Base-by-base conservation (phyloP, 2,113 vertebrate species). In the Callaeas wilsoni region DNA sequence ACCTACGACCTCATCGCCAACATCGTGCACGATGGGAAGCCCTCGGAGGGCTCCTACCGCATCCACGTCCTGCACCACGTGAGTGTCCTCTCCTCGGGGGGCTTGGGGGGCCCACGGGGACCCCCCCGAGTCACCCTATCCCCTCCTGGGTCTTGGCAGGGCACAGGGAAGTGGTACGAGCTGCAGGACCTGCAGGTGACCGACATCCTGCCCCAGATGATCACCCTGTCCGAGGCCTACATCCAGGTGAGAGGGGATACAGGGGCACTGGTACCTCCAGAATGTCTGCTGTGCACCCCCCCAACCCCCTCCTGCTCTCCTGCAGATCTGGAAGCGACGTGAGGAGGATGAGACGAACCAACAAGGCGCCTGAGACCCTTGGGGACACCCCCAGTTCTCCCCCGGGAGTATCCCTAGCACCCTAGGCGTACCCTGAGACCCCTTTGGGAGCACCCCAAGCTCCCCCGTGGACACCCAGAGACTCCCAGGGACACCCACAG, bases 171-270 rank as follows among this genome's bases (percentile, higher is more conserved):
- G 97, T 99, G 99, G 99, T 99, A 99, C 8, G 99, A 99, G 96
- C 98, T 99, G 95, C 99, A 99, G 90, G 99, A 99, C 94, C 98
- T 99, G 79, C 99, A 99, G 96, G 99, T 99, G 90, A 99, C 98
- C 0, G 99, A 99, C 96, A 99, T 99, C 90, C 97, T 99, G 52
- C 99, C 99, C 3, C 99, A 99, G 98, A 99, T 99, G 99, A 99
- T 99, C 94, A 99, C 99, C 0, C 97, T 99, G 33, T 99, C 99
- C 0, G 99, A 99, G 92, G 99, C 99, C 1, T 99, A 99, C 96
- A 99, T 99, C 91, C 99, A 99, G 99, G 99, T 98, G 96, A 89
- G 97, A n/a, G n/a, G 46, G 44, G 3, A 1, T 7, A 4, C 2
- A 8, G 55, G 29, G 37, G 53, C 1, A 2, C 4, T 49, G 59